These are phyloP conservation scores for Propithecus perrieri DNA, from an alignment of 2,797 vertebrate species.

Conservation along the genomic window DNA sequence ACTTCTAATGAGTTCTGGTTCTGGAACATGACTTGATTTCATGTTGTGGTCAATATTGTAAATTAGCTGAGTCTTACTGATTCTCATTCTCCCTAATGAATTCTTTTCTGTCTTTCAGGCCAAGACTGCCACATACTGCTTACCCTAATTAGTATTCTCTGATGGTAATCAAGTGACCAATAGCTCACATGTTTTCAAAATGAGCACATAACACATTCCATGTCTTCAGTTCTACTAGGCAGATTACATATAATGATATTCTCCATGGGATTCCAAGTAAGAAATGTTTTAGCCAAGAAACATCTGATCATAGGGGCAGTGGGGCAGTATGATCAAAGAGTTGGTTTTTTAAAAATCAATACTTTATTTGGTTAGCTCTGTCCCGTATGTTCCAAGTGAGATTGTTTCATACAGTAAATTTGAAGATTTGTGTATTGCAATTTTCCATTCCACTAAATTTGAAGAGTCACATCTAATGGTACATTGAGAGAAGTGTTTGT, in stretches of 20 bases:
- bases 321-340: conserved; percentile 53
- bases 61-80: conserved; percentile 49
- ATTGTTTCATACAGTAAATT: conserved; percentile 52
- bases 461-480: background rate
- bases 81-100: conserved; percentile 53
- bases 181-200: conserved; percentile 67
- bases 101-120: conserved; percentile 50
- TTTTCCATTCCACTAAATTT: background rate
- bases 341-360: background rate
- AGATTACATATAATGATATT: conserved; percentile 65
- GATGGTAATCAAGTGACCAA: conserved; percentile 57
- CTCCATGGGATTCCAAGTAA: conserved; percentile 36
- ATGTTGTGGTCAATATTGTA: conserved; percentile 57
- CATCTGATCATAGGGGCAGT: conserved; percentile 13
- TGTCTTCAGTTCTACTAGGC: conserved; percentile 61
- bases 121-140: conserved; percentile 4
- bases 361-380: conserved; percentile 53
- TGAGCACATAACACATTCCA: conserved; percentile 59
- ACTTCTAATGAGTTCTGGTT: conserved; percentile 43
- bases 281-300: conserved; percentile 58
- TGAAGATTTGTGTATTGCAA: conserved; percentile 43
- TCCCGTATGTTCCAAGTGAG: conserved; percentile 59
- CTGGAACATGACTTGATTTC: conserved; percentile 43
- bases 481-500: background rate
- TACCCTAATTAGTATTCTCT: conserved; percentile 56